Evolutionary conservation across 2,113 vertebrate genomes (phyloP).

Genomic region (Gracilinanus agilis): DNA sequence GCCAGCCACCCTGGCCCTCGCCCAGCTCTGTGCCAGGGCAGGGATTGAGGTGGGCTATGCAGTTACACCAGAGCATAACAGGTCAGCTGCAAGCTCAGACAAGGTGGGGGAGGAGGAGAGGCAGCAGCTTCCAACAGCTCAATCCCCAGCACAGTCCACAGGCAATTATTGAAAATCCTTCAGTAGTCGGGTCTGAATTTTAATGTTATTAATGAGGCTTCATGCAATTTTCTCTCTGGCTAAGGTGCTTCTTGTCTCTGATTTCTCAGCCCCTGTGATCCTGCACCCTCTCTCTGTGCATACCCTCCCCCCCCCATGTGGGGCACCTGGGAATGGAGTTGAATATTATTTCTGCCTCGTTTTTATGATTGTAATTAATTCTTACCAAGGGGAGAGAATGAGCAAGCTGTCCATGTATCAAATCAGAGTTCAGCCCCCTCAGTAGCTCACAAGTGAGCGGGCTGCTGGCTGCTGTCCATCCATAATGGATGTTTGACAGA

Average conservation of each 20-base stretch:
- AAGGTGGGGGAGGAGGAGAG: background rate
- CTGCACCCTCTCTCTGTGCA: constrained; percentile 35
- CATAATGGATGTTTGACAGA: background rate
- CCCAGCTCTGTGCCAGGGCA: constrained; percentile 46
- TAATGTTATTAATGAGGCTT: constrained; percentile 70
- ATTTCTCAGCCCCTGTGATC: constrained; percentile 9
- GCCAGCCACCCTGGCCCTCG: constrained; percentile 52
- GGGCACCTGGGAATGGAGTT: background rate
- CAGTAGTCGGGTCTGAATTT: constrained; percentile 45
- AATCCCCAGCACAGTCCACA: background rate
- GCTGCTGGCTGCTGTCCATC: constrained; percentile 19
- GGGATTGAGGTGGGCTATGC: background rate
- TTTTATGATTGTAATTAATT: constrained; percentile 65
- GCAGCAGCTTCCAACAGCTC: constrained; percentile 32
- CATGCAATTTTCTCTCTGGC: constrained; percentile 39
- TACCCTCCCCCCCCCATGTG: constrained; percentile 32
- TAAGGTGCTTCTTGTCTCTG: constrained; percentile 44
- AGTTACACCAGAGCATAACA: constrained; percentile 13
- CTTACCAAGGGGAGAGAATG: constrained; percentile 34
- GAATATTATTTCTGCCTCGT: constrained; percentile 54
- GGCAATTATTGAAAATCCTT: constrained; percentile 31
- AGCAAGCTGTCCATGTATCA: background rate
- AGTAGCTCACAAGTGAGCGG: constrained; percentile 18
- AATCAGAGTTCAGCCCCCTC: constrained; percentile 19
- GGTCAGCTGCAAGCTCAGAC: constrained; percentile 40